A percentile compares a stretch with the other conserved stretches of the same genome.
Evolutionary conservation across 2,888 invertebrate genomes (phyloP).

Genomic region (Malthinus flaveolus): DNA sequence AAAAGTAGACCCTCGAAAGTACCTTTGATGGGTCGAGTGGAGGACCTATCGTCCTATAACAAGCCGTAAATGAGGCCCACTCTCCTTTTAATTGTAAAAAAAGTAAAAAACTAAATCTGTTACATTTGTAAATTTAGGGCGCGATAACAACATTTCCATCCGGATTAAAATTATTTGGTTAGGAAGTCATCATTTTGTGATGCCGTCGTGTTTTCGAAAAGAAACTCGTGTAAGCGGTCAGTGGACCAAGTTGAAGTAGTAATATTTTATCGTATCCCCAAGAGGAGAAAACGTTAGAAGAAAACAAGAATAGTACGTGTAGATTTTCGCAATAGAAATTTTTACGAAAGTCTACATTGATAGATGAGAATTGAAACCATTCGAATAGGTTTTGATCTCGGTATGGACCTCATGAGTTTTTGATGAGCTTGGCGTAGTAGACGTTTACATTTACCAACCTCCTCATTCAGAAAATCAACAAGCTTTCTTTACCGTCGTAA

Average conservation of each 20-base stretch:
- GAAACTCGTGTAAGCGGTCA: conserved; percentile 23
- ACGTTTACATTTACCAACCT: conserved; percentile 11
- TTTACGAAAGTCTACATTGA: conserved; percentile 17
- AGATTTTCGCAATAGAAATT: conserved; percentile 17
- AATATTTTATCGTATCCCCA: conserved; percentile 22
- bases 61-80: too few relatives aligned
- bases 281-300: conserved; percentile 19
- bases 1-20: too few relatives aligned
- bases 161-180: conserved; percentile 16
- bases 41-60: too few relatives aligned
- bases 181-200: conserved; percentile 19
- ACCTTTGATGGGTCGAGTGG: too few relatives aligned
- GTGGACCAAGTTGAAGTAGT: conserved; percentile 14
- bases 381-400: conserved; percentile 20
- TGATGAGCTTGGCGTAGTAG: conserved; percentile 18
- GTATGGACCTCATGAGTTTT: conserved; percentile 20
- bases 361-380: conserved; percentile 23
- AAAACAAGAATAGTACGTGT: conserved; percentile 26
- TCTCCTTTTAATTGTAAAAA: too few relatives aligned
- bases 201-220: conserved; percentile 15
- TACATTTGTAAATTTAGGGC: not conserved
- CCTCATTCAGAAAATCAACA: conserved; percentile 20
- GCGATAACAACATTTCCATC: conserved; percentile 8
- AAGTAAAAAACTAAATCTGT: not conserved
- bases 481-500: conserved; percentile 10